These are phyloP conservation scores for Ficedula albicollis DNA, from an alignment of 2,797 vertebrate genomes.

Conservation along the genomic window DNA sequence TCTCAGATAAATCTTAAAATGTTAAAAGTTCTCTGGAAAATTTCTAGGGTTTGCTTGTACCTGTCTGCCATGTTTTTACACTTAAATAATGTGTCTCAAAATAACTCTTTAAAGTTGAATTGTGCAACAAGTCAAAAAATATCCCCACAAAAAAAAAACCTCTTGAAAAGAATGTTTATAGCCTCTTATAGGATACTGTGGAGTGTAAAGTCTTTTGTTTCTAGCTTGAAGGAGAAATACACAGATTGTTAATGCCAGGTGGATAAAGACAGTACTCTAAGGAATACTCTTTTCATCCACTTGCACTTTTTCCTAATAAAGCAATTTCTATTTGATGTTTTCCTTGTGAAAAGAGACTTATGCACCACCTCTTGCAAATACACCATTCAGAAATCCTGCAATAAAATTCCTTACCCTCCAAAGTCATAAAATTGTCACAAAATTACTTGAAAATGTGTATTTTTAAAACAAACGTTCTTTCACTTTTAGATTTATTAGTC, in stretches of 20 bases:
- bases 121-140: not conserved
- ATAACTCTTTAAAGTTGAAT: not conserved
- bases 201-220: not conserved
- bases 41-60: not conserved
- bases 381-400: not conserved
- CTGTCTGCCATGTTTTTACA: not conserved
- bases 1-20: not conserved
- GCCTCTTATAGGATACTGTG: not conserved
- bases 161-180: not conserved
- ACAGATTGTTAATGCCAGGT: not conserved
- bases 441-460: not conserved
- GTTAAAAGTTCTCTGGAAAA: not conserved
- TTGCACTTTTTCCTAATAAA: not conserved
- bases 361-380: not conserved
- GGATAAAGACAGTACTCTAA: not conserved
- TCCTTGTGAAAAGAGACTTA: not conserved
- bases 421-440: not conserved
- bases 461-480: not conserved
- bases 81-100: not conserved
- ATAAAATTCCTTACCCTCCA: not conserved
- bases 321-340: not conserved
- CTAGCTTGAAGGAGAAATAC: not conserved
- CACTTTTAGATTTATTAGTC: not conserved
- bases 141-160: not conserved
- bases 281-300: not conserved